These are phyloP conservation scores for Penaeus japonicus DNA, from an alignment of 1,140 invertebrate genomes.

Conservation along the genomic window DNA sequence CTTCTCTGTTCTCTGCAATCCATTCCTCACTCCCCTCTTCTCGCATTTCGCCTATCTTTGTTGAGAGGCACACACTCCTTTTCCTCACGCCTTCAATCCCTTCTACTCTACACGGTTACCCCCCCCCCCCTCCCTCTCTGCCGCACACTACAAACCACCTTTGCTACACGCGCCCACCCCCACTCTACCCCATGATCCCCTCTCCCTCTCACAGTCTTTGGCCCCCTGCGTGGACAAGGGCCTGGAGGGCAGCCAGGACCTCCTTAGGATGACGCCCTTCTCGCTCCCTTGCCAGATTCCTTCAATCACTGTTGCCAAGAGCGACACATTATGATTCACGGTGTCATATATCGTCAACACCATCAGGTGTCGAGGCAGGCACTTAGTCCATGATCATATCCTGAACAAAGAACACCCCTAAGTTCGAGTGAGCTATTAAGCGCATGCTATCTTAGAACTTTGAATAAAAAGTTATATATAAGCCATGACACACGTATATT, in stretches of 20 bases:
- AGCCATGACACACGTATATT: slow-evolving; percentile 1
- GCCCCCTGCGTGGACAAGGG: not conserved
- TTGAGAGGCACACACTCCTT: too few species aligned
- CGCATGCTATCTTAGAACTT: too few species aligned
- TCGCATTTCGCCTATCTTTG: not conserved
- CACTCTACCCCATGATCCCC: not conserved
- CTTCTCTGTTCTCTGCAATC: too few species aligned
- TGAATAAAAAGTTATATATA: not conserved
- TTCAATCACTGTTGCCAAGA: not conserved
- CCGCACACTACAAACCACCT: not conserved
- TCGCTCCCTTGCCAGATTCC: not conserved
- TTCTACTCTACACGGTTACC: not conserved
- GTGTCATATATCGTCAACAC: too few species aligned
- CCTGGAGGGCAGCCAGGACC: not conserved
- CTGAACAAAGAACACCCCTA: too few species aligned
- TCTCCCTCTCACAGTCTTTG: too few species aligned
- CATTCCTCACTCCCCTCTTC: not conserved
- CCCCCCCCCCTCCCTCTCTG: not conserved
- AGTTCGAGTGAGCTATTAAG: too few species aligned
- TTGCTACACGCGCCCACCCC: not conserved
- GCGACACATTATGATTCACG: not conserved
- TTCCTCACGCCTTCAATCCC: not conserved
- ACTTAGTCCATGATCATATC: too few species aligned
- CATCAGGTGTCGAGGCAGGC: too few species aligned
- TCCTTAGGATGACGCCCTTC: slow-evolving; percentile 9